phyloP scores from a whole-genome alignment of 2,113 vertebrate species.

The Ptilorrhoa leucosticta region DNA sequence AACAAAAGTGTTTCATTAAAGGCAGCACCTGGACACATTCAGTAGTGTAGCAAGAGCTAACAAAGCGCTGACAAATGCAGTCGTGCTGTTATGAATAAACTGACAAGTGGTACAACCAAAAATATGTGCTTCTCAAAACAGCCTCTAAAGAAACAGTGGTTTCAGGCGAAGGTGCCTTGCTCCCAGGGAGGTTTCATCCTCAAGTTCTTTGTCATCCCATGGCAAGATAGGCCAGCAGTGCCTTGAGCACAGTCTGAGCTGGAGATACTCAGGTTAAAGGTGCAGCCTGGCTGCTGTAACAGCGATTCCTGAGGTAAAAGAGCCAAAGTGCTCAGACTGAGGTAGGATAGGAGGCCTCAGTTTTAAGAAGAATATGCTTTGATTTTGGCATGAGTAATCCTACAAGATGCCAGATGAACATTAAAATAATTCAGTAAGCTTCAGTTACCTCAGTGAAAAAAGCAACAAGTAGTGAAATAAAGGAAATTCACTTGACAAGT shows the following conservation, averaged over 20 bases:
- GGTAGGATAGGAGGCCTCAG: not conserved
- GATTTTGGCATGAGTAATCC: not conserved
- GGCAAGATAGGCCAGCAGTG: not conserved
- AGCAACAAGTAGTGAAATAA: not conserved
- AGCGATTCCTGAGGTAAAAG: not conserved
- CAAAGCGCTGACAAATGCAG: not conserved
- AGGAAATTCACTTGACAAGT: not conserved
- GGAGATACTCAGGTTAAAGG: not conserved
- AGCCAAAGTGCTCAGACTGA: not conserved
- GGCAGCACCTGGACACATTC: not conserved
- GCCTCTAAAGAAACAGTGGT: not conserved
- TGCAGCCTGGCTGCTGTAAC: not conserved
- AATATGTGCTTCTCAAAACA: not conserved
- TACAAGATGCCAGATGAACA: not conserved
- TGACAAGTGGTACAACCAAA: not conserved
- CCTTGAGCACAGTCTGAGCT: not conserved
- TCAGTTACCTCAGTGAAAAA: not conserved
- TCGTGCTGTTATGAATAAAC: not conserved
- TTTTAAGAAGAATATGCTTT: not conserved
- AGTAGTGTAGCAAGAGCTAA: not conserved
- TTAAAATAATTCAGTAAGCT: not conserved
- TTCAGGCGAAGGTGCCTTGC: not conserved
- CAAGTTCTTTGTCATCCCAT: not conserved
- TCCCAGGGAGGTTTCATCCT: not conserved
- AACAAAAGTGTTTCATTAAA: constrained; percentile 1